Evolutionary conservation across 2,888 invertebrate species (phyloP).

Genomic region (Cosmia trapezina): DNA sequence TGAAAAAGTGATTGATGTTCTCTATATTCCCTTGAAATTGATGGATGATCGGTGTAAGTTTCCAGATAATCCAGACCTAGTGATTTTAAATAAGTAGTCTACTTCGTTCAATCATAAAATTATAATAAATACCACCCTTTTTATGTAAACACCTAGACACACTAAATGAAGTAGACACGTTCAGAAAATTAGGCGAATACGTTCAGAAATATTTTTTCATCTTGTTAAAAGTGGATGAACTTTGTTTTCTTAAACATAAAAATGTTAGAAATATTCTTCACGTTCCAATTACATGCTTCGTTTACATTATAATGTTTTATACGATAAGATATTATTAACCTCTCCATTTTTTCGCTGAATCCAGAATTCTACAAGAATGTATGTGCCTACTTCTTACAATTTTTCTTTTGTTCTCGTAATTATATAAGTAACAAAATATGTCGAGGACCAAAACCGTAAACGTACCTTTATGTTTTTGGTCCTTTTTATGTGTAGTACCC

Average conservation of each 20-base stretch:
- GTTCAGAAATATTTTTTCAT: constrained; percentile 29
- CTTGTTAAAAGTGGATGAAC: constrained; percentile 23
- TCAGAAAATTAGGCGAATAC: constrained; percentile 29
- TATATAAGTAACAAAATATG: background rate
- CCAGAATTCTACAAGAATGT: background rate
- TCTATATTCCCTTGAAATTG: constrained; percentile 8
- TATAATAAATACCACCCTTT: constrained; percentile 2
- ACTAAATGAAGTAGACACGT: constrained; percentile 11
- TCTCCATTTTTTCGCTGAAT: background rate
- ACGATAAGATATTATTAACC: constrained; percentile 21
- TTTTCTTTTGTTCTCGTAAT: background rate
- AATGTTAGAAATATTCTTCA: constrained; percentile 14
- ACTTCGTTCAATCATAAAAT: background rate
- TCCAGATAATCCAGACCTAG: background rate
- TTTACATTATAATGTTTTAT: constrained; percentile 27
- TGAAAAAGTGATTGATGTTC: constrained; percentile 20
- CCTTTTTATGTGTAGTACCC: background rate
- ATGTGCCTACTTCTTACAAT: background rate
- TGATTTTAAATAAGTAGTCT: constrained; percentile 14
- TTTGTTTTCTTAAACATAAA: constrained; percentile 17
- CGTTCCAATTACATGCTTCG: constrained; percentile 35
- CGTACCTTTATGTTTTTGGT: too few species aligned
- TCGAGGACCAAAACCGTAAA: too few species aligned
- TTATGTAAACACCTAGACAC: background rate
- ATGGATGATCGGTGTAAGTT: background rate